Base-by-base conservation (phyloP, 2,113 vertebrate genomes). In the Rhegmatorhina hoffmannsi region DNA sequence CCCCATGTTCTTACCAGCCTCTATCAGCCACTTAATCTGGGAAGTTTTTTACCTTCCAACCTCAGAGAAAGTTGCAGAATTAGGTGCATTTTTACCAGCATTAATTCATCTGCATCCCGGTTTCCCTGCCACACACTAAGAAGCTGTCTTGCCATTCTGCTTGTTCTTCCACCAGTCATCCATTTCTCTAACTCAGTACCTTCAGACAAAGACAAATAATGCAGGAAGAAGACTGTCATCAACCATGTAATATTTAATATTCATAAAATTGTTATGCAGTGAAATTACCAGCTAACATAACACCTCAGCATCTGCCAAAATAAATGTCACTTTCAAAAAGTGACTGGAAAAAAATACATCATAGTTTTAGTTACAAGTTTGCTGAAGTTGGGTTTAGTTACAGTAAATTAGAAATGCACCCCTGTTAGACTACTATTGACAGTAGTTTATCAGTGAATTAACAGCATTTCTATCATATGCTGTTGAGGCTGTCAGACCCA, bases 41-140 rank as follows among this genome's bases (percentile, higher is more conserved):
- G 7, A 18, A 14, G 0, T 7, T 40, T 77, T 82, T 62, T 20
- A 60, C 34, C 26, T 67, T 20, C 44, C 33, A 83, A 1, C 0
- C 17, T 46, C 40, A 29, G 40, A 60, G 53, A 75, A 75, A 68
- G 18, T 18, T 10, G 0, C 24, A 66, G 46, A 38, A 62, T 11
- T 15, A 58, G 18, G 14, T 56, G 19, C 43, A 59, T 56, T 17
- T 60, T 69, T 44, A 76, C 11, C 33, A 63, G 16, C 13, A 47
- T 33, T 25, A 86, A 76, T 64, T 86, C 9, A 73, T 13, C 53
- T 44, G 49, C 25, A 69, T 31, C 17, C 72, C 44, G 36, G 28
- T 24, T 64, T 44, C 67, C 49, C 33, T 84, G 24, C 14, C 4
- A 1, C 1, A 0, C 10, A 10, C 44, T 40, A 36, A 58, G 53